These are phyloP conservation scores for Drosophila peninsularis DNA, from an alignment of 2,888 invertebrate genomes.

Conservation along the genomic window DNA sequence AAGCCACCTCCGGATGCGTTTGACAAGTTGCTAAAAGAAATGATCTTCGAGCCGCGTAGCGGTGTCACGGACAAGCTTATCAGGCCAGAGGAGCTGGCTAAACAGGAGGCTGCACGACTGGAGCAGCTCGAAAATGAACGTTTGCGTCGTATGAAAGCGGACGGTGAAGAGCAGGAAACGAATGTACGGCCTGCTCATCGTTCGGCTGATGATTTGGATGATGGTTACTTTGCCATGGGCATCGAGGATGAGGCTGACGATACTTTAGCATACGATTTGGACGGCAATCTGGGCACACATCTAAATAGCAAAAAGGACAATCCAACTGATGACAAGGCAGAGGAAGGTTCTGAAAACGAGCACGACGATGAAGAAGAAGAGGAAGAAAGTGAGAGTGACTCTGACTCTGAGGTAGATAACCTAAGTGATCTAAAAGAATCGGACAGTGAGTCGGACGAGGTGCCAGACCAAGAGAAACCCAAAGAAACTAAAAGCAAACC, in stretches of 20 bases:
- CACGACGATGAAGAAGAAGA: slow-evolving; percentile 65
- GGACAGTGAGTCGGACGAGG: slow-evolving; percentile 84
- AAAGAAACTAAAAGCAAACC: slow-evolving; percentile 17
- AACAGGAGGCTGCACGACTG: slow-evolving; percentile 91
- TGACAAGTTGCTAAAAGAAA: slow-evolving; percentile 91
- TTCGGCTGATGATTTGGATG: slow-evolving; percentile 94
- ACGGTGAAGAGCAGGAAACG: slow-evolving; percentile 83
- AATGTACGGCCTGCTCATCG: slow-evolving; percentile 86
- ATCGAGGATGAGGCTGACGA: slow-evolving; percentile 73
- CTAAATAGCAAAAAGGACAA: slow-evolving; percentile 42
- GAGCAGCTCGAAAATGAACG: slow-evolving; percentile 92
- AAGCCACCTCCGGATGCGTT: slow-evolving; percentile 88
- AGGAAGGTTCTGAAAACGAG: slow-evolving; percentile 53
- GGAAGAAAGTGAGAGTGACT: slow-evolving; percentile 69
- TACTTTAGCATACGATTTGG: slow-evolving; percentile 81
- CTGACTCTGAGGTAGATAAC: slow-evolving; percentile 83
- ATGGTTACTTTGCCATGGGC: slow-evolving; percentile 88
- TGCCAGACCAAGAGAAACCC: slow-evolving; percentile 63
- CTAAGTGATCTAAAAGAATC: slow-evolving; percentile 82
- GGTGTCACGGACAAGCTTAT: slow-evolving; percentile 92
- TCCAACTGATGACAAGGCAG: slow-evolving; percentile 44
- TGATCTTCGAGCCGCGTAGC: slow-evolving; percentile 93
- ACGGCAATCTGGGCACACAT: slow-evolving; percentile 75
- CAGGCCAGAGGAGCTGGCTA: slow-evolving; percentile 92
- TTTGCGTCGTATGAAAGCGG: slow-evolving; percentile 91